Evolutionary conservation across 2,113 vertebrate species (phyloP).

Genomic region (Eptesicus fuscus): DNA sequence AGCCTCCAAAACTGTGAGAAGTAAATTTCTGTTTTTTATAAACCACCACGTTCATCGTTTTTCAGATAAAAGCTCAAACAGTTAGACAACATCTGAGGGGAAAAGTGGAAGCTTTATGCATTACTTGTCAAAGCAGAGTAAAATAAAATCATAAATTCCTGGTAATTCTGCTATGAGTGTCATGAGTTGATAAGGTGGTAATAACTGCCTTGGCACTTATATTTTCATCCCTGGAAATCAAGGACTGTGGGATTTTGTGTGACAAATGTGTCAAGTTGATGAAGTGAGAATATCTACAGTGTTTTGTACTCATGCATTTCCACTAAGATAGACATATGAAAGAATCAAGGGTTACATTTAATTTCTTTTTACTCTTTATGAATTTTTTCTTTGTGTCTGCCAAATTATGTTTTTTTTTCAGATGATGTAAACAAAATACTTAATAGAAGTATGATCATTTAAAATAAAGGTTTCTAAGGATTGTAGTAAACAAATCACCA

Average conservation of each 20-base stretch:
- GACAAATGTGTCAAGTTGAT: not conserved
- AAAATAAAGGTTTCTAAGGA: not conserved
- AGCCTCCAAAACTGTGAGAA: not conserved
- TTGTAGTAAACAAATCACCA: not conserved
- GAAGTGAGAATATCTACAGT: not conserved
- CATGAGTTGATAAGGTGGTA: not conserved
- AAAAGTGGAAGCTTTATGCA: not conserved
- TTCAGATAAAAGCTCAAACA: not conserved
- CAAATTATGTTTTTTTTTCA: not conserved
- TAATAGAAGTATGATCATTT: not conserved
- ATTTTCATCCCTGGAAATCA: not conserved
- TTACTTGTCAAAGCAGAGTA: not conserved
- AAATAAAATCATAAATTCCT: not conserved
- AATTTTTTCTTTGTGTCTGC: not conserved
- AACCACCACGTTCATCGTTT: not conserved
- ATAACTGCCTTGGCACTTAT: not conserved
- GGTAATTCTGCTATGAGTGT: not conserved
- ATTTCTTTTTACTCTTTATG: not conserved
- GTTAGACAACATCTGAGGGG: not conserved
- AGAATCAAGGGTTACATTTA: not conserved
- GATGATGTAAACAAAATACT: conserved; percentile 31
- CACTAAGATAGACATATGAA: not conserved
- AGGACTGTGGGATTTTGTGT: not conserved
- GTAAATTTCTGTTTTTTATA: not conserved
- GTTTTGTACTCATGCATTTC: not conserved